phyloP scores from a whole-genome alignment of 2,113 vertebrate species.

The Arizona elegans region DNA sequence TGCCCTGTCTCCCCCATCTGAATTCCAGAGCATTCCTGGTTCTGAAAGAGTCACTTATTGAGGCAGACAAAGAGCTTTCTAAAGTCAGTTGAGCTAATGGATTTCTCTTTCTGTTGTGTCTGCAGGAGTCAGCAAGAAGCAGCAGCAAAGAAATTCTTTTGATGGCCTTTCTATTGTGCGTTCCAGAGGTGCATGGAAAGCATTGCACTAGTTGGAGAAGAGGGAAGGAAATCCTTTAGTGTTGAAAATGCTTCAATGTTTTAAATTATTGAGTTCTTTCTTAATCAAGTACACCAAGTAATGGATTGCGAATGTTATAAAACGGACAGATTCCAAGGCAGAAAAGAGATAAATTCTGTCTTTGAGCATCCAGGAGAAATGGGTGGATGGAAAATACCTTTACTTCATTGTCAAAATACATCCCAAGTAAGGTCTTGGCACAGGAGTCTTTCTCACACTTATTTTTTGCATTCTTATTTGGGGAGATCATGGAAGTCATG shows the following conservation, averaged over 20 bases:
- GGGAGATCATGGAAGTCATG: neutral
- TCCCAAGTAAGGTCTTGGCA: neutral
- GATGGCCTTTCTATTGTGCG: conserved; percentile 69
- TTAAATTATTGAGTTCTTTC: conserved; percentile 71
- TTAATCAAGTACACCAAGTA: conserved; percentile 53
- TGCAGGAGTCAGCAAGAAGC: conserved; percentile 97
- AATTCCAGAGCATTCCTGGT: neutral
- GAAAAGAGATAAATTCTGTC: conserved; percentile 44
- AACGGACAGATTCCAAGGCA: conserved; percentile 33
- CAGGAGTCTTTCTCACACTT: neutral
- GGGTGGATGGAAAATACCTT: conserved; percentile 1
- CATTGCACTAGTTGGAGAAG: conserved; percentile 63
- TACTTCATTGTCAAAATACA: neutral
- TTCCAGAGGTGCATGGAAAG: conserved; percentile 60
- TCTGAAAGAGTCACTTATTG: neutral
- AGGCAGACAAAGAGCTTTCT: neutral
- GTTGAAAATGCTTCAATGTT: conserved; percentile 62
- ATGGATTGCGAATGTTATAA: conserved; percentile 45
- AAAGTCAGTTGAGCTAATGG: neutral
- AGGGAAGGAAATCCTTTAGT: conserved; percentile 70
- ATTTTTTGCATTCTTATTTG: neutral
- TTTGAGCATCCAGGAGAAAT: conserved; percentile 22
- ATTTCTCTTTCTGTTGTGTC: conserved; percentile 39
- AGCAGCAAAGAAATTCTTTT: conserved; percentile 99
- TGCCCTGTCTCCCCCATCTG: neutral